phyloP scores from a whole-genome alignment of 2,888 invertebrate species.

The Ophion obscuratus region DNA sequence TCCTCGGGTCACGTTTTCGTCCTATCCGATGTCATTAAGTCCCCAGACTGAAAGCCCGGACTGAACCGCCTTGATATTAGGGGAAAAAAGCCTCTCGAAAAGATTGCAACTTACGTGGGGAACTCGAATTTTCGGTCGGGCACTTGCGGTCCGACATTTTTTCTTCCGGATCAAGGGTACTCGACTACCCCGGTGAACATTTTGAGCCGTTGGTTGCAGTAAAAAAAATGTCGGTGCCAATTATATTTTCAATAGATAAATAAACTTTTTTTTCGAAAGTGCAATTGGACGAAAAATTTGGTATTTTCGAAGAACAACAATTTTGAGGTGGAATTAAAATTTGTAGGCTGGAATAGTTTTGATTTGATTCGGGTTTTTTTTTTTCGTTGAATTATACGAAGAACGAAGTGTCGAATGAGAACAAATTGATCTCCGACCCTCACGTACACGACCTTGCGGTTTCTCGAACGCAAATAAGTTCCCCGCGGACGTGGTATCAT shows the following conservation, averaged over 20 bases:
- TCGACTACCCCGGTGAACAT: too few species aligned
- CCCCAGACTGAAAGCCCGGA: neutral
- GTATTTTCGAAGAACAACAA: neutral
- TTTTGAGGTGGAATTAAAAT: neutral
- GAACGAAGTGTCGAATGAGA: neutral
- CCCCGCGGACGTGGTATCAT: slow-evolving; percentile 37
- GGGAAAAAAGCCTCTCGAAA: neutral
- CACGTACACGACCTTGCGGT: slow-evolving; percentile 44
- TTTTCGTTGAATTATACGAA: neutral
- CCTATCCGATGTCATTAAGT: slow-evolving; percentile 4
- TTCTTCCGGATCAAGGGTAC: too few species aligned
- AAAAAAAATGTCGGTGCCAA: too few species aligned
- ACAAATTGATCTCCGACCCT: neutral
- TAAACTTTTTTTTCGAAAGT: too few species aligned
- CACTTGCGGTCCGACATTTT: too few species aligned
- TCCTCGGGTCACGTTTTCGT: slow-evolving; percentile 21
- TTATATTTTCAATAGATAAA: too few species aligned
- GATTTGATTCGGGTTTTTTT: neutral
- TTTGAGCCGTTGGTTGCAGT: too few species aligned
- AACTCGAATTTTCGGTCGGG: neutral
- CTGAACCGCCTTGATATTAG: neutral
- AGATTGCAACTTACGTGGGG: neutral
- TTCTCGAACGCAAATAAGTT: slow-evolving; percentile 42
- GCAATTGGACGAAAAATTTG: too few species aligned
- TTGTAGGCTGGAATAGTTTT: neutral